phyloP scores from a whole-genome alignment of 2,888 invertebrate genomes.

The Thera britannica region DNA sequence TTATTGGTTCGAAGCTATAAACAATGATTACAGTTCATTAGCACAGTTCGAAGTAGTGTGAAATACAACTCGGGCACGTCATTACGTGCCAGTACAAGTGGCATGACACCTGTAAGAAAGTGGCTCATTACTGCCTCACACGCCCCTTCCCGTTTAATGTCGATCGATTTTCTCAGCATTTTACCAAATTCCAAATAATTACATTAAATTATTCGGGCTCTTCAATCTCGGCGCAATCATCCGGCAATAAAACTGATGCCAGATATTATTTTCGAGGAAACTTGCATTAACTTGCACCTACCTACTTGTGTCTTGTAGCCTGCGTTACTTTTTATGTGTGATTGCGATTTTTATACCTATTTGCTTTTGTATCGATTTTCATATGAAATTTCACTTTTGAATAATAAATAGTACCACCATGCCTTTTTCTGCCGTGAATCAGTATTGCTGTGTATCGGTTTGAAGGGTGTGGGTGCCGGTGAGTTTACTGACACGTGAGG shows the following conservation, averaged over 20 bases:
- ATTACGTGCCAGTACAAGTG: conserved; percentile 20
- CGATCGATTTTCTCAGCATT: conserved; percentile 50
- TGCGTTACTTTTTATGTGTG: conserved; percentile 35
- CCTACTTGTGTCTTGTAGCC: conserved; percentile 1
- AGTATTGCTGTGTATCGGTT: too few relatives aligned
- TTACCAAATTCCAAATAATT: conserved; percentile 64
- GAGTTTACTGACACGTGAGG: too few relatives aligned
- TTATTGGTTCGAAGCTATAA: conserved; percentile 4
- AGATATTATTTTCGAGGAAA: conserved; percentile 62
- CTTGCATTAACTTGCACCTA: conserved; percentile 45
- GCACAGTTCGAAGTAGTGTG: conserved; percentile 21
- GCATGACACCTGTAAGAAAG: conserved; percentile 34
- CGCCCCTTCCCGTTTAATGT: conserved; percentile 57
- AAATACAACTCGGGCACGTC: conserved; percentile 26
- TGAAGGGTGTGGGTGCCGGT: too few relatives aligned
- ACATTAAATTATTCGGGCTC: conserved; percentile 58
- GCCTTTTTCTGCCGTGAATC: too few relatives aligned
- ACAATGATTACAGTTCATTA: conserved; percentile 19
- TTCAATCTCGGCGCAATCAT: conserved; percentile 57
- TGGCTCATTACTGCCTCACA: conserved; percentile 31
- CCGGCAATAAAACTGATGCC: conserved; percentile 60
- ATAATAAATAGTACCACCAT: background rate
- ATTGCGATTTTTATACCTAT: conserved; percentile 7
- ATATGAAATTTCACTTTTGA: background rate
- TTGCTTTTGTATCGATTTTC: conserved; percentile 19